Evolutionary conservation across 30 jellyfish, hydroid and myxozoan species (phyloP).

Genomic region (Mastigias papua): DNA sequence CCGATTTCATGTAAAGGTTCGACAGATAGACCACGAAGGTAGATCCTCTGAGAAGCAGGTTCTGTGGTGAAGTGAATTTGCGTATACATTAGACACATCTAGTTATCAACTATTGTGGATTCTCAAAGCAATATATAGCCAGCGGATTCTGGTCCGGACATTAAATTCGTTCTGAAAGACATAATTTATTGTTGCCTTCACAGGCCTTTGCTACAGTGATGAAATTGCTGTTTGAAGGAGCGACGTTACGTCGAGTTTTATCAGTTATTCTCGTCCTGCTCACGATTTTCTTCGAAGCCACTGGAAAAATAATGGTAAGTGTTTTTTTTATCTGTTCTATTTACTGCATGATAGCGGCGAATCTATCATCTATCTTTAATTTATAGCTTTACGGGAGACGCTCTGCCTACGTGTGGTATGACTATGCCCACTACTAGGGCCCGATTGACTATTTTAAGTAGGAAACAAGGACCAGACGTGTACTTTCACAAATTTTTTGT

Average conservation of each 20-base stretch:
- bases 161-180: neutral
- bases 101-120: neutral
- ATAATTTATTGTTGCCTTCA: neutral
- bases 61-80: neutral
- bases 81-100: neutral
- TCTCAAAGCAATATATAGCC: neutral
- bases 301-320: slow-evolving; percentile 20
- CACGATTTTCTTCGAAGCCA: slow-evolving; percentile 6
- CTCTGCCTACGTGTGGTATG: neutral
- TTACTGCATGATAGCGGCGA: neutral
- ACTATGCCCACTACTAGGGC: neutral
- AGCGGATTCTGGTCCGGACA: neutral
- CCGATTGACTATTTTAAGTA: neutral
- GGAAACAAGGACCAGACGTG: neutral
- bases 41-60: neutral
- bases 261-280: slow-evolving; percentile 22
- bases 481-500: neutral
- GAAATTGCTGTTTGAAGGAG: slow-evolving; percentile 10
- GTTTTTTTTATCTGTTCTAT: neutral
- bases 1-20: neutral
- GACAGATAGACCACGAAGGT: neutral
- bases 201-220: slow-evolving; percentile 14
- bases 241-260: neutral
- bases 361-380: neutral
- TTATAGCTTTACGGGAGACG: neutral